Conservation (phyloP, 2,113 vertebrate genomes). For the Trichomycterus rosablanca region DNA sequence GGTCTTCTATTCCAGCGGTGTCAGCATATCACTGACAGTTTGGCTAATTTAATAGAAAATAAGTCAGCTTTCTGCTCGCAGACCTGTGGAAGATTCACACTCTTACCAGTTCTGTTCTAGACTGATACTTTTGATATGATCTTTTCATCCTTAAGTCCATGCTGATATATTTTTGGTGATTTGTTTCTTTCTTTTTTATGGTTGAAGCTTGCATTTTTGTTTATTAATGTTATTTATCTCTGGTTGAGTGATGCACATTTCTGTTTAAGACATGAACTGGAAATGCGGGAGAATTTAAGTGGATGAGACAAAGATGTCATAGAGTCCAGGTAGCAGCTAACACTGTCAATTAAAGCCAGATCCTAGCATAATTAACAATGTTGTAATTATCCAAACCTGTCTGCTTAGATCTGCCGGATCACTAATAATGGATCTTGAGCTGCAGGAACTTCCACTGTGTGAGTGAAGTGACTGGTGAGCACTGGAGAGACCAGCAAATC, state of each 20-base stretch:
- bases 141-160: slow-evolving; percentile 7
- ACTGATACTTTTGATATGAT: slow-evolving; percentile 27
- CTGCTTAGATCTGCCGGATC: slow-evolving; percentile 37
- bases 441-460: no score
- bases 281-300: slow-evolving; percentile 7
- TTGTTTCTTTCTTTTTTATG: background rate
- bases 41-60: slow-evolving; percentile 40
- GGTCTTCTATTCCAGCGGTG: slow-evolving; percentile 12
- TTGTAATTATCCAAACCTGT: slow-evolving; percentile 21
- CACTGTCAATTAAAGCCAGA: slow-evolving; percentile 29
- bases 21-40: slow-evolving; percentile 26
- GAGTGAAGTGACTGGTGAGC: no score
- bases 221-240: background rate
- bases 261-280: background rate
- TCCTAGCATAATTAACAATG: slow-evolving; percentile 33
- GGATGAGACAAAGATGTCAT: slow-evolving; percentile 17
- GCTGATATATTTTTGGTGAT: slow-evolving; percentile 7
- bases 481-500: no score
- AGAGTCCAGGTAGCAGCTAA: slow-evolving; percentile 10
- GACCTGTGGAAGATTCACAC: slow-evolving; percentile 37
- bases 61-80: slow-evolving; percentile 27
- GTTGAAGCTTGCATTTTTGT: background rate
- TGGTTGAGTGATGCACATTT: background rate
- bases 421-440: slow-evolving; percentile 24
- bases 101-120: slow-evolving; percentile 37